Evolutionary conservation across 2,113 vertebrate genomes (phyloP), one percentile per base, ranked within the genome.

Genomic region (Megatriorchis doriae): DNA sequence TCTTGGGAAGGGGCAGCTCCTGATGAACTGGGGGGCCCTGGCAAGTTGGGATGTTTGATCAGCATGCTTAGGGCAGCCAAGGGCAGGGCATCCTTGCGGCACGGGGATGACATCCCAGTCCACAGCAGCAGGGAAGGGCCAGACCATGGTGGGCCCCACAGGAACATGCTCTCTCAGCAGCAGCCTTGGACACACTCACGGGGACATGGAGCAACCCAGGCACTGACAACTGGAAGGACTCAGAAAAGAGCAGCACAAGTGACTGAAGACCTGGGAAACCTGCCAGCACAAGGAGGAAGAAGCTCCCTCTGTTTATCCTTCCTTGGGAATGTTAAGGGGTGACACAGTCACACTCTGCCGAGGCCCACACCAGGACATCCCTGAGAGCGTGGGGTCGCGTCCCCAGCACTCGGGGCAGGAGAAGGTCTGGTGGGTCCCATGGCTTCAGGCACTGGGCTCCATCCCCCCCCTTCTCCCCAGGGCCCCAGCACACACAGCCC

Each of bases 301-400:
- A 84, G 91, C 56, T 93, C 36, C 52, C 80, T 96, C 75, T 96
- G 91, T 96, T 96, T 97, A 87, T 94, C 81, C 53, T 87, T 84
- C 77, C 61, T 56, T 79, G 86, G 75, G 73, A 87, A 97, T 81
- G 81, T 71, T 91, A 78, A 67, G 48, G 88, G 81, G 79, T 94
- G 81, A 94, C 52, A 75, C 3, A 12, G 81, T 36, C 89, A 72
- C 83, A 50, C 42, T 79, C 72, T 71, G 89, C 77, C 2, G 17
- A 90, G 80, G 74, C 84, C 73, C 65, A n/a, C 7, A 11, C 47
- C 40, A 81, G 86, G 75, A 88, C 81, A 93, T 55, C 94, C 74
- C 84, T 89, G 83, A 55, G 84, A 93, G 43, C 4, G 0, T 3
- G 8, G 38, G 93, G 84, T 91, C 42, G 2, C 0, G 1, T 86